Conservation (phyloP, 1,140 invertebrate genomes). For the Aphis gossypii region DNA sequence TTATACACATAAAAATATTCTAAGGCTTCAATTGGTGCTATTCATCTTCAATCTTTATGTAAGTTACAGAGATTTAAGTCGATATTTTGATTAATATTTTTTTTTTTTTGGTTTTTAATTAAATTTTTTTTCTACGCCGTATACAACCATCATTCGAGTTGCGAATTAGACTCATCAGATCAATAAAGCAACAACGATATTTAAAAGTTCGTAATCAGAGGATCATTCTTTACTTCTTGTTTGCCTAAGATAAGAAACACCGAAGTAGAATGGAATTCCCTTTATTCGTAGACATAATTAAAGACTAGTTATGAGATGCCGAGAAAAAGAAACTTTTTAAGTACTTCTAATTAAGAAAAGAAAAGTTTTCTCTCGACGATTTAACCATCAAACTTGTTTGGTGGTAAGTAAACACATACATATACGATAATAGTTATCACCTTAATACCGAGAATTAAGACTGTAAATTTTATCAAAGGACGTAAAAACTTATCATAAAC, state of each 20-base stretch:
- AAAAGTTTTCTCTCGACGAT: constrained; percentile 19
- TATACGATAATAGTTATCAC: constrained; percentile 37
- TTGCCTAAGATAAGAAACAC: constrained; percentile 7
- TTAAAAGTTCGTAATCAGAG: constrained; percentile 19
- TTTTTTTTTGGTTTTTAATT: neutral
- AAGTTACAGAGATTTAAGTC: neutral
- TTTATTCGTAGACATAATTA: constrained; percentile 30
- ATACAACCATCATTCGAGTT: neutral
- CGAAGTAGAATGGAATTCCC: neutral
- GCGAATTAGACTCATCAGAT: constrained; percentile 1
- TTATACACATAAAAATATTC: neutral
- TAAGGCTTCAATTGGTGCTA: neutral
- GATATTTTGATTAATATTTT: neutral
- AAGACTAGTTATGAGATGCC: constrained; percentile 27
- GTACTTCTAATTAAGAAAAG: constrained; percentile 50
- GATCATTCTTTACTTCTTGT: neutral
- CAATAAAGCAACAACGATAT: neutral
- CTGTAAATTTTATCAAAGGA: neutral
- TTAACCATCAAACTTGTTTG: constrained; percentile 29
- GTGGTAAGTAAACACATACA: neutral
- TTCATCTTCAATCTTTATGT: neutral
- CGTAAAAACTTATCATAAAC: neutral
- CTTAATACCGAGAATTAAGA: neutral
- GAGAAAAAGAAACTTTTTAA: constrained; percentile 39
- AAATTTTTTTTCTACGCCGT: neutral